Conservation (phyloP, 2,797 vertebrate species). For the Schizopygopsis pylzovi region DNA sequence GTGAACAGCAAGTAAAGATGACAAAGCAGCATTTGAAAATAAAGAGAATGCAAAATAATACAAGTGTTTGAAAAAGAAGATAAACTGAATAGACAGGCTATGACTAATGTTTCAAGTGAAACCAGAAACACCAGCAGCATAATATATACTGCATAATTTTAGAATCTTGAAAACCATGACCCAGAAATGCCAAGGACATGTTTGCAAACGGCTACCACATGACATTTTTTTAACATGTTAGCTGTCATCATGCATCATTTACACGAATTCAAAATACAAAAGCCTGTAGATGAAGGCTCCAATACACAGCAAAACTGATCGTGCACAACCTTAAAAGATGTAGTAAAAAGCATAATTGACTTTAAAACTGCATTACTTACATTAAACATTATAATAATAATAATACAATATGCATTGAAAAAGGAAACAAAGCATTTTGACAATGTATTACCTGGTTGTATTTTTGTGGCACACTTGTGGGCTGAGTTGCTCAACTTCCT, state of each 20-base stretch:
- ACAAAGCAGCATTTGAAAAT: background rate
- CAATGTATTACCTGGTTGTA: slow-evolving; percentile 28
- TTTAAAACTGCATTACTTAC: background rate
- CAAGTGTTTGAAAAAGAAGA: background rate
- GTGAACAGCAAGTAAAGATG: background rate
- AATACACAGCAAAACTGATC: background rate
- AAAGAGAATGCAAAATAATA: slow-evolving; percentile 14
- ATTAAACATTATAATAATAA: background rate
- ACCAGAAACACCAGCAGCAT: slow-evolving; percentile 6
- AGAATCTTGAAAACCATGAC: background rate
- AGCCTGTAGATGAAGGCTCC: background rate
- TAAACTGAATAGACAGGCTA: background rate
- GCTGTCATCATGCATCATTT: background rate
- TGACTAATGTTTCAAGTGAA: background rate
- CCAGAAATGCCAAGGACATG: background rate
- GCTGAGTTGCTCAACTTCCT: slow-evolving; percentile 49
- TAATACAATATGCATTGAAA: background rate
- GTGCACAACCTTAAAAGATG: background rate
- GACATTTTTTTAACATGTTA: background rate
- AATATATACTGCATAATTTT: background rate
- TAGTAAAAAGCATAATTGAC: background rate
- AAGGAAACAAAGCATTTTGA: slow-evolving; percentile 12
- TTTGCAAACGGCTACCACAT: slow-evolving; percentile 2
- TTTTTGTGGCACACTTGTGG: slow-evolving; percentile 11
- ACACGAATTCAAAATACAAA: background rate